Percentiles rank a stretch among this genome's conserved stretches.
Conservation (phyloP, 2,797 vertebrate genomes). For the Protonibea diacanthus region DNA sequence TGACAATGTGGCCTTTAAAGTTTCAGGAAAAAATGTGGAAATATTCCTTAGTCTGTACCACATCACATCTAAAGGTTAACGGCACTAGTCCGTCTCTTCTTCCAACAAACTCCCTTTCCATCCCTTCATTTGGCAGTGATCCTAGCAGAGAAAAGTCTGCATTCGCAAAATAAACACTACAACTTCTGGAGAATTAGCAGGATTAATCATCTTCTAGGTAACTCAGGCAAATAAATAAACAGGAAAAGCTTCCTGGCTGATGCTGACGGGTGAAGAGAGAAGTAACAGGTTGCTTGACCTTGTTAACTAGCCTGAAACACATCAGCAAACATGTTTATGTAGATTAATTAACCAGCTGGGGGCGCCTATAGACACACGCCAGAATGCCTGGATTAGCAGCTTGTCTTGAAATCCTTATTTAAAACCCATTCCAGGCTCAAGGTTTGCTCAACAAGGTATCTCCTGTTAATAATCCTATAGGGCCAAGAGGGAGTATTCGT, state of each 20-base stretch:
- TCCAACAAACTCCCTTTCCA: slow-evolving; percentile 19
- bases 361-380: slow-evolving; percentile 25
- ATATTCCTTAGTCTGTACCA: slow-evolving; percentile 49
- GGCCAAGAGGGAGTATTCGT: background rate
- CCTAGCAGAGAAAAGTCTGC: slow-evolving; percentile 20
- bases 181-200: slow-evolving; percentile 51
- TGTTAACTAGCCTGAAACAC: slow-evolving; percentile 37
- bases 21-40: slow-evolving; percentile 33
- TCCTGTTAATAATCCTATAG: slow-evolving; percentile 33
- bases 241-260: slow-evolving; percentile 45
- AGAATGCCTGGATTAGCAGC: slow-evolving; percentile 43
- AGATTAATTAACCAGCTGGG: slow-evolving; percentile 55
- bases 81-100: slow-evolving; percentile 31
- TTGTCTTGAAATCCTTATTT: slow-evolving; percentile 35
- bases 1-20: slow-evolving; percentile 63
- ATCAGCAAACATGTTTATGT: slow-evolving; percentile 30
- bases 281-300: slow-evolving; percentile 57
- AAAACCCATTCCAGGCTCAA: slow-evolving; percentile 22
- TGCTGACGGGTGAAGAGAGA: slow-evolving; percentile 33
- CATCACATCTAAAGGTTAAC: slow-evolving; percentile 73
- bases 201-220: slow-evolving; percentile 66
- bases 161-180: slow-evolving; percentile 62
- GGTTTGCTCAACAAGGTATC: slow-evolving; percentile 43
- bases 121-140: slow-evolving; percentile 17
- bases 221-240: slow-evolving; percentile 56